A percentile compares a stretch with the other conserved stretches of the same genome.
These are phyloP conservation scores for Dipodomys ordii DNA, from an alignment of 2,113 vertebrate genomes.

Conservation along the genomic window DNA sequence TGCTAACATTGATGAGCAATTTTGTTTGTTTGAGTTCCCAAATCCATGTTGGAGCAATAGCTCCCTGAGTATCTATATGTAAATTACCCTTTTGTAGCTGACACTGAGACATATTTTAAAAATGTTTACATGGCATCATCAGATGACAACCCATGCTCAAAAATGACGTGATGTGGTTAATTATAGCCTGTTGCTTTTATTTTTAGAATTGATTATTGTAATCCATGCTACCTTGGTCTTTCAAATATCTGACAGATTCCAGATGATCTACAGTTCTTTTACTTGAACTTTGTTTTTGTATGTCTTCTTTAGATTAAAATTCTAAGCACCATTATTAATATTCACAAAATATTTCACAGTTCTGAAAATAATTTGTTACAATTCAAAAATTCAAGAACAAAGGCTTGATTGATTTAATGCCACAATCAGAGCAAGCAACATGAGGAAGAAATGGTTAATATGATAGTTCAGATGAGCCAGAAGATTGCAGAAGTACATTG, in stretches of 20 bases:
- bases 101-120: neutral
- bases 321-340: neutral
- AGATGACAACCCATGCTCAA: neutral
- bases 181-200: neutral
- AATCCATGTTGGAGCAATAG: neutral
- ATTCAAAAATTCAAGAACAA: neutral
- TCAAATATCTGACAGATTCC: neutral
- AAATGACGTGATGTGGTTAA: neutral
- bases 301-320: neutral
- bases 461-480: neutral
- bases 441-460: neutral
- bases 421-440: neutral
- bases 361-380: neutral
- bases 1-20: neutral
- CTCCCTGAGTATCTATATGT: neutral
- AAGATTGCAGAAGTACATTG: neutral
- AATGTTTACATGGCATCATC: neutral
- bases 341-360: neutral
- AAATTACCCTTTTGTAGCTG: neutral
- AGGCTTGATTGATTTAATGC: neutral
- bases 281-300: neutral
- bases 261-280: neutral
- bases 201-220: slow-evolving; percentile 49
- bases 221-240: neutral
- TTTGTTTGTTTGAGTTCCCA: neutral